These are phyloP conservation scores for Aegithalos caudatus DNA, from an alignment of 2,113 vertebrate species.

Conservation along the genomic window DNA sequence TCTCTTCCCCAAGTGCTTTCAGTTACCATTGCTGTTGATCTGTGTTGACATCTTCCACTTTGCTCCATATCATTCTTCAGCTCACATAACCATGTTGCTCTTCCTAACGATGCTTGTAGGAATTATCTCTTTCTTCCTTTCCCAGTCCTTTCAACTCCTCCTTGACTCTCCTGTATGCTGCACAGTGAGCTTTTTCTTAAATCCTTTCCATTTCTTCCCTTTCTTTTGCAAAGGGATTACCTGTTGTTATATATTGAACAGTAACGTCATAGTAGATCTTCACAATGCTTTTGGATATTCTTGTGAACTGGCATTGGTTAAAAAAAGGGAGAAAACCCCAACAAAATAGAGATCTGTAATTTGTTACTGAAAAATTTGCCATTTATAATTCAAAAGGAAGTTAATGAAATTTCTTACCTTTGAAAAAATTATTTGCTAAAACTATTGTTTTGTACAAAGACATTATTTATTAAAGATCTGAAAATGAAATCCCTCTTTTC, in stretches of 20 bases:
- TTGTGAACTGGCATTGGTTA: not conserved
- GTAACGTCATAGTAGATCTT: not conserved
- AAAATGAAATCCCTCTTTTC: not conserved
- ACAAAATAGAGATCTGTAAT: not conserved
- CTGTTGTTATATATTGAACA: not conserved
- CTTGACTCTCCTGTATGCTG: not conserved
- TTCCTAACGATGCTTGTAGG: not conserved
- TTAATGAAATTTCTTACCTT: not conserved
- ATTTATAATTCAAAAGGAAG: not conserved
- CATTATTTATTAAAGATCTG: not conserved
- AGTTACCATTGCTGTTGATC: not conserved
- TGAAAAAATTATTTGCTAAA: not conserved
- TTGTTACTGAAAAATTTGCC: not conserved
- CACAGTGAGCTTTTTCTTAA: not conserved
- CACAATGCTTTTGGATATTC: not conserved
- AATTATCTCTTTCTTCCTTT: not conserved
- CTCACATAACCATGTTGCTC: fast-evolving
- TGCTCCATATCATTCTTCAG: not conserved
- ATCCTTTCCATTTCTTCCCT: not conserved
- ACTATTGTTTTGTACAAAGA: not conserved
- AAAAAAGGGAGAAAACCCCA: fast-evolving
- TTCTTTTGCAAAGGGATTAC: not conserved
- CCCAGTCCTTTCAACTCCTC: not conserved
- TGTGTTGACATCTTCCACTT: not conserved
- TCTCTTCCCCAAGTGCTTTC: not conserved